phyloP scores from a whole-genome alignment of 2,113 vertebrate genomes.

The Pelmatolapia mariae region DNA sequence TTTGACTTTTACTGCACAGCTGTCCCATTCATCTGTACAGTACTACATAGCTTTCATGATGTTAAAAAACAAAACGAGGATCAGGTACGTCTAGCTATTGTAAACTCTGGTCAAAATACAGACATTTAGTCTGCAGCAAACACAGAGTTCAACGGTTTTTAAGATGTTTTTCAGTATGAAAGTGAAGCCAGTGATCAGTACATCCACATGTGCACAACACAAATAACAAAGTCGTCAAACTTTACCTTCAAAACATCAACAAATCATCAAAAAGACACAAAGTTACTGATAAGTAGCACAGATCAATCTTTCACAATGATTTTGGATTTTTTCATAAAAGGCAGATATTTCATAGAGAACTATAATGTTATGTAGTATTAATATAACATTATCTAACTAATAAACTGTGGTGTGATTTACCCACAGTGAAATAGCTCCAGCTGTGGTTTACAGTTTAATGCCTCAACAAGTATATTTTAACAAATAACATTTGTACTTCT shows the following conservation, averaged over 20 bases:
- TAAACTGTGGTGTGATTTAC: not conserved
- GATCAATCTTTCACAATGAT: not conserved
- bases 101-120: not conserved
- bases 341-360: not conserved
- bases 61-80: not conserved
- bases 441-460: not conserved
- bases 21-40: rapidly evolving
- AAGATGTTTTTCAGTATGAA: rapidly evolving
- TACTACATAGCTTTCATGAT: not conserved
- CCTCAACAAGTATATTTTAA: not conserved
- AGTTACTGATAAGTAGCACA: not conserved
- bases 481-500: not conserved
- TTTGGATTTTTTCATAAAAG: too few species aligned
- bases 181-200: not conserved
- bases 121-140: not conserved
- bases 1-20: not conserved
- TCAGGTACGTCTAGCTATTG: not conserved
- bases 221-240: not conserved
- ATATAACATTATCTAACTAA: not conserved
- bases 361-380: not conserved
- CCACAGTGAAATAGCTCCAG: not conserved
- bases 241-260: not conserved
- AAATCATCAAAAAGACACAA: not conserved
- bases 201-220: not conserved
- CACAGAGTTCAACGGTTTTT: not conserved